Base-by-base conservation (phyloP, 2,888 invertebrate species). In the Eupithecia subumbrata region DNA sequence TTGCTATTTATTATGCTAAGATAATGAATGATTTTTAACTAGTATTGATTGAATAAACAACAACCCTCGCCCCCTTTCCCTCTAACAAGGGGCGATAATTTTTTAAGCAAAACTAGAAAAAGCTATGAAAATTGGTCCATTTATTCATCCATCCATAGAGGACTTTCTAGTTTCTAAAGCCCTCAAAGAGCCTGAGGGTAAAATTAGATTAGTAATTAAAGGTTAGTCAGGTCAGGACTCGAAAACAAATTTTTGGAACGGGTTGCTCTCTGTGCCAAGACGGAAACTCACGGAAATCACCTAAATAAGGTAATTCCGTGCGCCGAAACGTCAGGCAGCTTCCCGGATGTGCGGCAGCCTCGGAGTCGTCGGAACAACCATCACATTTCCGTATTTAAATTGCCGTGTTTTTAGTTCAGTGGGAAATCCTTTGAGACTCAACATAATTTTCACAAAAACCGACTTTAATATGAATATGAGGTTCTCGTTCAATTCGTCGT, bases 301-400 rank as follows among this genome's bases (percentile, higher is more conserved):
- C 85, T 84, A 85, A 84, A 84, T 83, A 81, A 85, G 83, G 83
- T 86, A 85, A 88, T 86, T 84, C 84, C 79, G 79, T 64, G 69
- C 78, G 75, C 77, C 81, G 77, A 76, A 79, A 79, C 80, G 80
- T 80, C 82, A 64, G 74, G 43, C 43, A 2, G 5, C 60, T 63
- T 67, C 79, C 80, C 85, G 86, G 85, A 82, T 82, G 81, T 80
- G 79, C 80, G 82, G 78, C 81, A 76, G 80, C 82, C 83, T 80
- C 83, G 76, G 82, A 85, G 85, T 85, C 84, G 78, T 82, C 83
- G 82, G 87, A 84, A 85, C 85, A 83, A 84, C 86, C 83, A 82
- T 86, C 83, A 84, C 85, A 86, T 86, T 89, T 89, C 89, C 90
- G 88, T 82, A 87, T 89, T 90, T 88, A 91, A 91, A 91, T 91